Conservation (phyloP, 1,140 invertebrate species). For the Lineus longissimus region DNA sequence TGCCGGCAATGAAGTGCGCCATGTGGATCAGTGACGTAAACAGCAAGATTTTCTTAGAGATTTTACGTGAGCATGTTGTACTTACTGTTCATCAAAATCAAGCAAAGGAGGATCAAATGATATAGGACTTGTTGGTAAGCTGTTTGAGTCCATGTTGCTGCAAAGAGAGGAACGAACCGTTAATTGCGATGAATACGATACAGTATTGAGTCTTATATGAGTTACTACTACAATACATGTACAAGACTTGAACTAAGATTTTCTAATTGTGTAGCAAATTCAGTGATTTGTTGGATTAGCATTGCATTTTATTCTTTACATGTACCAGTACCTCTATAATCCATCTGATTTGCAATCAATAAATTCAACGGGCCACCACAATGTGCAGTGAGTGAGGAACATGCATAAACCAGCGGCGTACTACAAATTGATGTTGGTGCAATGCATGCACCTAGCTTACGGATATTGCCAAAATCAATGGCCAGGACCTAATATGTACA, state of each 20-base stretch:
- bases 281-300: neutral
- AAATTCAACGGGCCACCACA: too few species aligned
- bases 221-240: neutral
- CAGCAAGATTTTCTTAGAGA: constrained; percentile 5
- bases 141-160: constrained; percentile 18
- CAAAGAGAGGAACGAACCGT: neutral
- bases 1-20: neutral
- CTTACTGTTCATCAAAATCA: constrained; percentile 68
- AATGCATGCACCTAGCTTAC: too few species aligned
- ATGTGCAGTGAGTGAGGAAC: too few species aligned
- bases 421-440: too few species aligned
- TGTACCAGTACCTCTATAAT: neutral
- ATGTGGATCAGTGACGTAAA: neutral
- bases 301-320: neutral
- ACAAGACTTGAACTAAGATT: neutral
- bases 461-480: too few species aligned
- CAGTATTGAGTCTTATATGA: neutral
- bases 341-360: too few species aligned
- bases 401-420: too few species aligned
- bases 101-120: constrained; percentile 63
- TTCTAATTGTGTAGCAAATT: neutral
- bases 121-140: constrained; percentile 53
- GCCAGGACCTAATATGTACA: too few species aligned
- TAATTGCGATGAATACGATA: neutral
- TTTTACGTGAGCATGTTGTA: constrained; percentile 15